Percentiles rank a stretch among this genome's conserved stretches.
Evolutionary conservation across 1,140 invertebrate genomes (phyloP).

Genomic region (Scaptomyza pallida): DNA sequence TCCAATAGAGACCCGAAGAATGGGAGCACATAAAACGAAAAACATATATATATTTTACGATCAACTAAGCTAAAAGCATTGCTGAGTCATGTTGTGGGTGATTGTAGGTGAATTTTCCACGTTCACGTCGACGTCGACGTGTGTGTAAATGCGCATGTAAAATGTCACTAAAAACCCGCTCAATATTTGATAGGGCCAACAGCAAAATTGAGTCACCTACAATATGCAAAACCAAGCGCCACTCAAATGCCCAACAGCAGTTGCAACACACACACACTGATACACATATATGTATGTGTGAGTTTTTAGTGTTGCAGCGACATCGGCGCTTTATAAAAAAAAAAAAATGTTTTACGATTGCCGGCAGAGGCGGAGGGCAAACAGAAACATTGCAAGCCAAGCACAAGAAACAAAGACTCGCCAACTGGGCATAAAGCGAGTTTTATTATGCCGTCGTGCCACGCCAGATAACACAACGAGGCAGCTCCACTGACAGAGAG

Average conservation of each 20-base stretch:
- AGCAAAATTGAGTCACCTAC: conserved; percentile 73
- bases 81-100: conserved; percentile 29
- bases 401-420: conserved; percentile 60
- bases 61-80: conserved; percentile 46
- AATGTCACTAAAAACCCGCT: conserved; percentile 73
- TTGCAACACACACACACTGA: conserved; percentile 4
- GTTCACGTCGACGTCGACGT: no score
- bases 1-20: not conserved
- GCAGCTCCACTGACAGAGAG: not conserved
- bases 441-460: conserved; percentile 71
- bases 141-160: conserved; percentile 72
- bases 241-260: conserved; percentile 10
- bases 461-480: conserved; percentile 42
- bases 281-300: not conserved
- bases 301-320: conserved; percentile 8
- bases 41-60: conserved; percentile 37
- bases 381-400: conserved; percentile 12
- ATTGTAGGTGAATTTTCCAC: conserved; percentile 17
- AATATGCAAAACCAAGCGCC: conserved; percentile 23
- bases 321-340: conserved; percentile 68
- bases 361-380: conserved; percentile 22
- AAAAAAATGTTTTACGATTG: conserved; percentile 80
- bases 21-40: conserved; percentile 40
- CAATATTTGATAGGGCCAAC: conserved; percentile 69
- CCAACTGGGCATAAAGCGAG: conserved; percentile 58